Percentiles rank a stretch among this genome's conserved stretches.
These are phyloP conservation scores for Pteronotus mesoamericanus DNA, from an alignment of 2,797 vertebrate genomes.

Conservation along the genomic window DNA sequence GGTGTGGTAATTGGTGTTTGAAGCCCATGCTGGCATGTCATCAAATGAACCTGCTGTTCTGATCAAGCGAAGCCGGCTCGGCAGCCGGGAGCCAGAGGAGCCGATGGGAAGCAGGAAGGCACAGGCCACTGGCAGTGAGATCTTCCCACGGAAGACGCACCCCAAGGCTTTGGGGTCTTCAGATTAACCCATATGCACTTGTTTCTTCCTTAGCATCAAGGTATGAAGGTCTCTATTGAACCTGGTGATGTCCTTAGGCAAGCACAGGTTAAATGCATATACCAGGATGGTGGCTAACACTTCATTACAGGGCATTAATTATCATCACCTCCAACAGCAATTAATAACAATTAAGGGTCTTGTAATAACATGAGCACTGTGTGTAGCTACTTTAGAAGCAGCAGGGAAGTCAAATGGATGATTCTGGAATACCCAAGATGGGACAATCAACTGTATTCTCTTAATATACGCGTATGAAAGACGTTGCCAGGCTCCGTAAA, in stretches of 20 bases:
- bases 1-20: conserved; percentile 68
- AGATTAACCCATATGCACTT: background rate
- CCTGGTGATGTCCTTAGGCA: background rate
- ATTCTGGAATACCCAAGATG: conserved; percentile 14
- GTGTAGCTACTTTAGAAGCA: conserved; percentile 54
- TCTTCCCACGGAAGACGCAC: background rate
- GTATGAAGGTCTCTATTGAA: background rate
- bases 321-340: conserved; percentile 64
- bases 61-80: background rate
- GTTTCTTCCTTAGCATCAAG: background rate
- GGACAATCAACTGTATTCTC: background rate
- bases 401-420: conserved; percentile 47
- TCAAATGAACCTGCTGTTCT: conserved; percentile 48
- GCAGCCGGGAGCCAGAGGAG: background rate
- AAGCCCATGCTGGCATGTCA: conserved; percentile 41
- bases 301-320: conserved; percentile 59
- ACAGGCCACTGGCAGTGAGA: background rate
- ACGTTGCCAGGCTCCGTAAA: background rate
- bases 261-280: conserved; percentile 27
- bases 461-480: background rate
- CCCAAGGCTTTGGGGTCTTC: background rate
- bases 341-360: conserved; percentile 73
- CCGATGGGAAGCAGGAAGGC: background rate
- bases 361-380: conserved; percentile 64
- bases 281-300: conserved; percentile 2